Conservation (phyloP, 2,797 vertebrate genomes). For the Neomorphus geoffroyi region DNA sequence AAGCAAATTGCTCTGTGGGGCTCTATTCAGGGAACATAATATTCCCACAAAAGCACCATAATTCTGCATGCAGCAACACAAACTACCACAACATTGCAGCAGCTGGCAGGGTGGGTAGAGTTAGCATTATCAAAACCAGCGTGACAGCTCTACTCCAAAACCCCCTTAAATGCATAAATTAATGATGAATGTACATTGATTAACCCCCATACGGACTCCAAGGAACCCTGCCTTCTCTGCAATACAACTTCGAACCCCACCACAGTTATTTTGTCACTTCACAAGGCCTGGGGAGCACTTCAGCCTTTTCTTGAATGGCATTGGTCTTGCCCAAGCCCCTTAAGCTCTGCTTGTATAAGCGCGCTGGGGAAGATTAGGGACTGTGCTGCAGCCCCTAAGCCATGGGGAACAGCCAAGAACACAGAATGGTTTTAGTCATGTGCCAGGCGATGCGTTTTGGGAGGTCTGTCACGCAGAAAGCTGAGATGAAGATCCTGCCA, state of each 20-base stretch:
- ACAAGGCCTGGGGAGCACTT: background rate
- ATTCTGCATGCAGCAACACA: conserved; percentile 67
- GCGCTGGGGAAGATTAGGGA: background rate
- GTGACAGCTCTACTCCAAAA: conserved; percentile 2
- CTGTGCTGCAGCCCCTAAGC: background rate
- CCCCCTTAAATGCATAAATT: conserved; percentile 55
- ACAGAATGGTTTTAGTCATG: background rate
- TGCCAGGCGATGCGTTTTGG: background rate
- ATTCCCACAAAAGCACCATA: conserved; percentile 71
- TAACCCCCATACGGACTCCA: conserved; percentile 36
- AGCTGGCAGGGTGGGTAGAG: conserved; percentile 46
- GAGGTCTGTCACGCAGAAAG: background rate
- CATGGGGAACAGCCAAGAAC: background rate
- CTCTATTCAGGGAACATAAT: conserved; percentile 68
- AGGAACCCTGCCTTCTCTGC: background rate
- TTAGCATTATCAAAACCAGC: conserved; percentile 46
- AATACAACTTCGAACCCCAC: background rate
- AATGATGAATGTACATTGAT: conserved; percentile 61
- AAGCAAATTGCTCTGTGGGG: conserved; percentile 69
- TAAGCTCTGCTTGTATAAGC: background rate
- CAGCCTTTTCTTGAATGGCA: background rate
- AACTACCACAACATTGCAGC: conserved; percentile 45
- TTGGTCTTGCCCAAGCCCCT: background rate
- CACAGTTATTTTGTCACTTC: background rate
- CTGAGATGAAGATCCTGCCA: background rate